Evolutionary conservation across 2,797 vertebrate species (phyloP).

Genomic region (Steatocranus sp.): DNA sequence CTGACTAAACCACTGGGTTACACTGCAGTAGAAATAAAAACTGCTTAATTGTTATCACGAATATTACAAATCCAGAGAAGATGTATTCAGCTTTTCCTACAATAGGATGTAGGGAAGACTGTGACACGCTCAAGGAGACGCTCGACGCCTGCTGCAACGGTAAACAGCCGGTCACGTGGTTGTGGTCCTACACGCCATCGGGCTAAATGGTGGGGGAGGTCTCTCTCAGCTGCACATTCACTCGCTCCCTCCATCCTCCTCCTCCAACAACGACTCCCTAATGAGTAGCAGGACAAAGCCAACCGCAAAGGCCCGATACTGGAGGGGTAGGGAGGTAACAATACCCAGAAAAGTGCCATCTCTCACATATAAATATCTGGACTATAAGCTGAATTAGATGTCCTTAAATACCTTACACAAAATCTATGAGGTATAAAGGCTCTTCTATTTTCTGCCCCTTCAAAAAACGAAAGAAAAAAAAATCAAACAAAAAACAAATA

Average conservation of each 20-base stretch:
- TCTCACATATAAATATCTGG: background rate
- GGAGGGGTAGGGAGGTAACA: conserved; percentile 35
- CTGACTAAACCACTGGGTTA: background rate
- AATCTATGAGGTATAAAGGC: background rate
- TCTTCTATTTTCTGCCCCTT: background rate
- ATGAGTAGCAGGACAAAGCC: conserved; percentile 71
- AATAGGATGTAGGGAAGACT: conserved; percentile 2
- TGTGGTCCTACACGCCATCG: conserved; percentile 41
- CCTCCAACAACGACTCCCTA: conserved; percentile 41
- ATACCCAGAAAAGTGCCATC: conserved; percentile 37
- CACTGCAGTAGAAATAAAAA: background rate
- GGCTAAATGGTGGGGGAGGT: conserved; percentile 71
- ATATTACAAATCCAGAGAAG: background rate
- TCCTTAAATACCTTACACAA: background rate
- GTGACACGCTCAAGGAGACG: conserved; percentile 19
- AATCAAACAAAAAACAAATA: background rate
- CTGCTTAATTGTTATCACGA: background rate
- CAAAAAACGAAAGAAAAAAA: background rate
- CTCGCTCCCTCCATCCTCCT: conserved; percentile 41
- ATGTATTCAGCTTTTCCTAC: background rate
- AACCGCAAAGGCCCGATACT: conserved; percentile 49
- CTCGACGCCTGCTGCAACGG: conserved; percentile 50
- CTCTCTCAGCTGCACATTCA: conserved; percentile 54
- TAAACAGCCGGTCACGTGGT: conserved; percentile 66
- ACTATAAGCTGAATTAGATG: background rate